phyloP scores from a whole-genome alignment of 2,888 invertebrate genomes.

The Ophion obscuratus region DNA sequence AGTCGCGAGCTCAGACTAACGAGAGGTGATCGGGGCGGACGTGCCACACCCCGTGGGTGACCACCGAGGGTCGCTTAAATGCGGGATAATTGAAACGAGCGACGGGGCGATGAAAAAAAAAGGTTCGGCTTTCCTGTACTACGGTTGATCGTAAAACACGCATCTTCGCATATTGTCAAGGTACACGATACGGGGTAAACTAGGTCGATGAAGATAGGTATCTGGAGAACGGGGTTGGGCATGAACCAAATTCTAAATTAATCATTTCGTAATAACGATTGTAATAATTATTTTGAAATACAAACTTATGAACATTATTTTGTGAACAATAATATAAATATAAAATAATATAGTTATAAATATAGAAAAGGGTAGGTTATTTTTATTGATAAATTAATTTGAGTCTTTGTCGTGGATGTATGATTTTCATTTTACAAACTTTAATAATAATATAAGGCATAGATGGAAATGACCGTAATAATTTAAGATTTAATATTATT shows the following conservation, averaged over 20 bases:
- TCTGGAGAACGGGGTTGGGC: not conserved
- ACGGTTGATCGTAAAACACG: constrained; percentile 30
- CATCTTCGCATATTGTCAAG: constrained; percentile 13
- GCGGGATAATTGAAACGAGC: constrained; percentile 68
- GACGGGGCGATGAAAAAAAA: constrained; percentile 50
- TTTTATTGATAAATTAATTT: not conserved
- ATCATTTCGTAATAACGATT: not conserved
- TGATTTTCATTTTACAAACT: not conserved
- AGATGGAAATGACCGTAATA: not conserved
- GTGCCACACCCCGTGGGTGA: constrained; percentile 68
- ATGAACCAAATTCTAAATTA: not conserved
- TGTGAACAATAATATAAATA: not conserved
- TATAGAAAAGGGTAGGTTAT: not conserved
- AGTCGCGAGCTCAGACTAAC: constrained; percentile 49
- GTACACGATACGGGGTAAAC: constrained; percentile 23
- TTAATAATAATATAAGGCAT: not conserved
- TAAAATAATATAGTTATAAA: too few species aligned
- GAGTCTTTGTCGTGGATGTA: not conserved
- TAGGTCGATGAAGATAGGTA: constrained; percentile 46
- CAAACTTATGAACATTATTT: not conserved
- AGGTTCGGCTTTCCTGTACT: constrained; percentile 45
- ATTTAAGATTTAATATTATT: not conserved
- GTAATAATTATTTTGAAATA: not conserved
- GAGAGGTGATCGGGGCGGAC: constrained; percentile 64
- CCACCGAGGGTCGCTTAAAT: constrained; percentile 66